Evolutionary conservation across 2,797 vertebrate genomes (phyloP).

Genomic region (Crenuchus spilurus): DNA sequence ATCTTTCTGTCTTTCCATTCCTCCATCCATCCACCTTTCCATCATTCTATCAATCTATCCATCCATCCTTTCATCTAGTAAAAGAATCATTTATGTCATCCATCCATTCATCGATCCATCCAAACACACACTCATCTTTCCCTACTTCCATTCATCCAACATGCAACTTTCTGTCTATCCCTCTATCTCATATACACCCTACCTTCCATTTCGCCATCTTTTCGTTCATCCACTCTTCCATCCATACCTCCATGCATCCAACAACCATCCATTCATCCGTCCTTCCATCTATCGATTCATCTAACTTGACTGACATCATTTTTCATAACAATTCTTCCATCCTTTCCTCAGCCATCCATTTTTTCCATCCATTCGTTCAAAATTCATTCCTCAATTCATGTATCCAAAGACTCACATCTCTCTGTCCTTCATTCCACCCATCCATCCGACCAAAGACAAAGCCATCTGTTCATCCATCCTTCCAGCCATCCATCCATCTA

Average conservation of each 20-base stretch:
- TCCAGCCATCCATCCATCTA: neutral
- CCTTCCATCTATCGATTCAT: no score
- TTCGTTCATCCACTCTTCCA: neutral
- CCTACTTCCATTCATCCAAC: neutral
- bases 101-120: neutral
- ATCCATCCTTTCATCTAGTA: no score
- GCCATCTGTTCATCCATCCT: neutral
- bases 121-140: neutral
- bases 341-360: no score
- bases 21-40: constrained; percentile 2
- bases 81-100: no score
- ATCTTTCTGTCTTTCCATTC: neutral
- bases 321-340: no score
- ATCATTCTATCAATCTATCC: neutral
- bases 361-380: neutral
- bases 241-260: no score
- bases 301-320: no score
- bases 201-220: neutral
- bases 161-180: neutral
- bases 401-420: neutral
- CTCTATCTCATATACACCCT: neutral
- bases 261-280: no score
- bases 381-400: neutral
- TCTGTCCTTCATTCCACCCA: neutral
- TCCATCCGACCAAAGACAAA: neutral